phyloP scores from a whole-genome alignment of 53 echinoderm and acorn worm species.

The Echinometra lucunter region DNA sequence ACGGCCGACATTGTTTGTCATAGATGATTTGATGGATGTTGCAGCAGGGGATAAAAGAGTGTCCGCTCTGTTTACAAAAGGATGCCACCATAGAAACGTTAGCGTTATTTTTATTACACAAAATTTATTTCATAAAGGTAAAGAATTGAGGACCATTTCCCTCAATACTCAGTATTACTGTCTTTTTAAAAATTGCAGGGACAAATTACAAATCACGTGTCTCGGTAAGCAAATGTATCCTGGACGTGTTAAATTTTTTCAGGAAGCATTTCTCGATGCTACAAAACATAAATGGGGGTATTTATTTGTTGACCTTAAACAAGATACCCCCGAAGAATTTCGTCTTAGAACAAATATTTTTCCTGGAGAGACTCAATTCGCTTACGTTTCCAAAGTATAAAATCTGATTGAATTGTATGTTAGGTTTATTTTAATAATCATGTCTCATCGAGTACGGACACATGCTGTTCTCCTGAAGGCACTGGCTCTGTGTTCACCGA shows the following conservation, averaged over 20 bases:
- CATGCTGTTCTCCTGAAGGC: slow-evolving; percentile 58
- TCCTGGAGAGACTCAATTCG: slow-evolving; percentile 60
- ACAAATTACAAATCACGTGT: slow-evolving; percentile 49
- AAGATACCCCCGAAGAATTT: slow-evolving; percentile 66
- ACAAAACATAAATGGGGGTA: slow-evolving; percentile 57
- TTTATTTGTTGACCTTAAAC: slow-evolving; percentile 69
- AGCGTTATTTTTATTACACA: slow-evolving; percentile 69
- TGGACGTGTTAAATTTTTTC: slow-evolving; percentile 38
- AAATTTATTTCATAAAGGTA: no score
- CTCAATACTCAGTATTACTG: slow-evolving; percentile 70
- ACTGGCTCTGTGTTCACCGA: slow-evolving; percentile 45
- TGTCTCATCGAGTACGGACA: slow-evolving; percentile 60
- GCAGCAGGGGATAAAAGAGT: no score
- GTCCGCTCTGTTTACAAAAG: slow-evolving; percentile 72
- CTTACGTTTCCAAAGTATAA: slow-evolving; percentile 56
- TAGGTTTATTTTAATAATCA: slow-evolving; percentile 37
- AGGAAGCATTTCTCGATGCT: slow-evolving; percentile 63
- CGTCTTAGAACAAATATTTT: slow-evolving; percentile 73
- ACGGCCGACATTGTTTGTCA: slow-evolving; percentile 60
- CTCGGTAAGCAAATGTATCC: slow-evolving; percentile 68
- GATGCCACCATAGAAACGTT: slow-evolving; percentile 75
- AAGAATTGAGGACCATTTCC: no score
- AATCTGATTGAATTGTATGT: background rate
- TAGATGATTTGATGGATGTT: slow-evolving; percentile 81
- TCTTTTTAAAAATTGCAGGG: slow-evolving; percentile 72